Conservation (phyloP, 2,888 invertebrate genomes). For the Erebia ligea region DNA sequence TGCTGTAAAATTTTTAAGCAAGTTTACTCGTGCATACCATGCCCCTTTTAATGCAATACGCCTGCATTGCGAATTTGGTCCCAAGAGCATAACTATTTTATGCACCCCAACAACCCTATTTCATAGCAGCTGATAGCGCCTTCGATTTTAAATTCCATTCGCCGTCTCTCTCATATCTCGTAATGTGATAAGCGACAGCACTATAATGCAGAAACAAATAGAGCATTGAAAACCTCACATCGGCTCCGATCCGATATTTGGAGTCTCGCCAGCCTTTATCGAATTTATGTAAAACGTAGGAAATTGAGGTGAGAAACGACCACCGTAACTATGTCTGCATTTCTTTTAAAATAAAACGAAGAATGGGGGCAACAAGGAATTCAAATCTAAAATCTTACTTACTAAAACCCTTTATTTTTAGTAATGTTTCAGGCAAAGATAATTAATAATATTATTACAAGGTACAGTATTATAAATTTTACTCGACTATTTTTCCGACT, state of each 20-base stretch:
- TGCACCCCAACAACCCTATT: conserved; percentile 34
- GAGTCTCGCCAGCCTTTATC: conserved; percentile 69
- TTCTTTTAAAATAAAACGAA: conserved; percentile 36
- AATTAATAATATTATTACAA: no score
- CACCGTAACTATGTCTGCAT: conserved; percentile 49
- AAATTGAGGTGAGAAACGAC: conserved; percentile 69
- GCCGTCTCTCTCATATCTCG: conserved; percentile 38
- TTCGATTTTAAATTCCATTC: conserved; percentile 34
- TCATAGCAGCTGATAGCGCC: conserved; percentile 34
- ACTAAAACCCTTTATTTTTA: no score
- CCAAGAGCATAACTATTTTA: conserved; percentile 36
- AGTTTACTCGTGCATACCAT: neutral
- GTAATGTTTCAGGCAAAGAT: no score
- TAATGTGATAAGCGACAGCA: conserved; percentile 44
- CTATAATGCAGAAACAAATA: conserved; percentile 49
- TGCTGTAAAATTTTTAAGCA: neutral
- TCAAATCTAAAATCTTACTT: neutral
- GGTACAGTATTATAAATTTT: no score
- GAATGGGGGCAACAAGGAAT: neutral
- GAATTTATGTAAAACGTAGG: conserved; percentile 71
- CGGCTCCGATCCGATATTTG: conserved; percentile 55
- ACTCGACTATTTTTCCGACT: no score
- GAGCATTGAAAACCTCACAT: conserved; percentile 46
- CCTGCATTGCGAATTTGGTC: conserved; percentile 44
- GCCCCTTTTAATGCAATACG: conserved; percentile 9